Base-by-base conservation (phyloP, 2,113 vertebrate genomes). In the Megalops atlanticus region DNA sequence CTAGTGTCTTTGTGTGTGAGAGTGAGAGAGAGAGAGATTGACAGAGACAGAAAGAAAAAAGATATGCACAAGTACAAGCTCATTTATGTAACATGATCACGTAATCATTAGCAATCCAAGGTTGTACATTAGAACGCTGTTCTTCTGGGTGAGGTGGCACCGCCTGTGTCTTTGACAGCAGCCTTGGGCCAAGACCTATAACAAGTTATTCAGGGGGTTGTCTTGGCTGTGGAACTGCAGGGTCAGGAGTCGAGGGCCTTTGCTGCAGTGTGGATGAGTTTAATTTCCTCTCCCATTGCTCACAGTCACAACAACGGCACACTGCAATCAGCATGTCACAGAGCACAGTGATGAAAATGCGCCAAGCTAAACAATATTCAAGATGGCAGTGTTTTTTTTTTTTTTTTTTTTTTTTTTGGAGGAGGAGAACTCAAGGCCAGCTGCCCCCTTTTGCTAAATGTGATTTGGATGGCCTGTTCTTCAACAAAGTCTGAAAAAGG, bases 251-350 rank as follows among this genome's bases (percentile, higher is more conserved):
- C 6, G n/a, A 47, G 33, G 68, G 21, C 27, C 4, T 72, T 47
- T 72, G 68, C 70, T 33, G 3, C n/a, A 15, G 31, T 69, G 24
- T 79, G 77, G 69, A 49, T 38, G 43, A 36, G 69, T 49, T 47
- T 72, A 12, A 72, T 80, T 35, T 70, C 64, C 78, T 72, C 47
- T 39, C 35, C 76, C 49, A 36, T 58, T 40, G 35, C 33, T 58
- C 76, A 77, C 76, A 77, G 76, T 64, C 49, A 74, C n/a, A 64
- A 10, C 58, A 64, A 64, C 58, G 11, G n/a, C 11, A n/a, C 58
- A 27, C 58, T 64, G 24, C 24, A 64, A 64, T 64, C 58, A 64
- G 58, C 58, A 64, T 64, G 58, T 64, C 10, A 31, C n/a, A 64
- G 24, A 27, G n/a, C 4, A 27, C n/a, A 8, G n/a, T 27, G 24